A percentile compares a stretch with the other conserved stretches of the same genome.
Conservation (phyloP, 2,113 vertebrate species). For the Hiodon tergisus region DNA sequence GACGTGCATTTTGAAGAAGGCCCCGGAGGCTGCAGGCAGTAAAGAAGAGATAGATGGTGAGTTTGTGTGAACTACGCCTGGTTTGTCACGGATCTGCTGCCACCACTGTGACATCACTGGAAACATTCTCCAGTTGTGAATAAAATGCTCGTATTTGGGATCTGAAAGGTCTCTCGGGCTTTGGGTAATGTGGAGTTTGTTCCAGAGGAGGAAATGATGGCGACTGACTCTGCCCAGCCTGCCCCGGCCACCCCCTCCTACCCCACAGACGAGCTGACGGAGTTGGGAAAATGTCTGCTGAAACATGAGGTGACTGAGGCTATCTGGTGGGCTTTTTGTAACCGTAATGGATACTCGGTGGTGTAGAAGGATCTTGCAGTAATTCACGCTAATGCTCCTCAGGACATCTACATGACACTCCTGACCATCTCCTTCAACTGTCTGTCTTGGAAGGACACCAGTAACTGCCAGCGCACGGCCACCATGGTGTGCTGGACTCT, state of each 20-base stretch:
- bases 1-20: slow-evolving; percentile 82
- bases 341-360: neutral
- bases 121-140: neutral
- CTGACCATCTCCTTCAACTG: slow-evolving; percentile 83
- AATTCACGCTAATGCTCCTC: slow-evolving; percentile 6
- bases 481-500: slow-evolving; percentile 89
- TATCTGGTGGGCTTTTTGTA: neutral
- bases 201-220: slow-evolving; percentile 87
- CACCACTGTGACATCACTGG: no score
- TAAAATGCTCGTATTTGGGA: no score
- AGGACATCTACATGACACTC: slow-evolving; percentile 83
- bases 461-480: slow-evolving; percentile 84
- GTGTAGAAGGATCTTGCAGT: neutral
- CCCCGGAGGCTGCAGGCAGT: slow-evolving; percentile 65
- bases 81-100: neutral
- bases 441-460: slow-evolving; percentile 88
- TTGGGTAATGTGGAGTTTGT: neutral
- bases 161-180: no score
- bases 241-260: slow-evolving; percentile 40
- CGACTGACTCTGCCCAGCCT: slow-evolving; percentile 66
- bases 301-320: slow-evolving; percentile 75
- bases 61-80: slow-evolving; percentile 20
- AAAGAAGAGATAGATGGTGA: slow-evolving; percentile 79
- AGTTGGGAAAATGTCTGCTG: slow-evolving; percentile 85
- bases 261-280: slow-evolving; percentile 73